Evolutionary conservation across 1,140 invertebrate species (phyloP).

Genomic region (Drosophila tani): DNA sequence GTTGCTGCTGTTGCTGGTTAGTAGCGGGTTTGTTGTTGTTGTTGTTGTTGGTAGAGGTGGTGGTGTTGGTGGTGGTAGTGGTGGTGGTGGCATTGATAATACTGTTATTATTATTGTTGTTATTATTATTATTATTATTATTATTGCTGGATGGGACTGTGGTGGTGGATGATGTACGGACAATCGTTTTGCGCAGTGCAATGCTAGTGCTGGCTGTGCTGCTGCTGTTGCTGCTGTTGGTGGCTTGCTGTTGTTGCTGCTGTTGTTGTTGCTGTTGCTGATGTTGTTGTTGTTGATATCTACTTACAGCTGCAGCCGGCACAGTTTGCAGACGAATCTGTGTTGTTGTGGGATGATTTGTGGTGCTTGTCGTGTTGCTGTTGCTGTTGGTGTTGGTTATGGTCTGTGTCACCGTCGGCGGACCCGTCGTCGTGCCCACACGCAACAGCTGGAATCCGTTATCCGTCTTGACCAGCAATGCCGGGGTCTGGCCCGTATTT

Average conservation of each 20-base stretch:
- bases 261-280: conserved; percentile 55
- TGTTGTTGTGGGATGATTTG: conserved; percentile 83
- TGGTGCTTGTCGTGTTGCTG: conserved; percentile 73
- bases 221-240: conserved; percentile 62
- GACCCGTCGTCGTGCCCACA: conserved; percentile 89
- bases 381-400: conserved; percentile 73
- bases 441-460: conserved; percentile 96
- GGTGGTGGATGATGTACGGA: conserved; percentile 83
- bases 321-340: conserved; percentile 87
- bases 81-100: conserved; percentile 58
- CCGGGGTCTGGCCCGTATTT: conserved; percentile 91
- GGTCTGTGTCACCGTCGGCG: conserved; percentile 85
- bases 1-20: conserved; percentile 67
- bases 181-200: conserved; percentile 87
- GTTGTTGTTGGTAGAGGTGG: conserved; percentile 72
- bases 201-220: conserved; percentile 83
- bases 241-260: conserved; percentile 63
- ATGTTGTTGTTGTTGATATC: conserved; percentile 85
- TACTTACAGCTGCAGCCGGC: conserved; percentile 87
- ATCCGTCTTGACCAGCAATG: conserved; percentile 96
- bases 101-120: conserved; percentile 61
- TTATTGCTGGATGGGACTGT: conserved; percentile 82
- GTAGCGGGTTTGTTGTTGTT: conserved; percentile 80
- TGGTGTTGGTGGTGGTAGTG: conserved; percentile 66
- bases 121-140: conserved; percentile 61